A percentile compares a stretch with the other conserved stretches of the same genome.
phyloP scores from a whole-genome alignment of 2,888 invertebrate genomes.

The Zygogramma bicolorata region DNA sequence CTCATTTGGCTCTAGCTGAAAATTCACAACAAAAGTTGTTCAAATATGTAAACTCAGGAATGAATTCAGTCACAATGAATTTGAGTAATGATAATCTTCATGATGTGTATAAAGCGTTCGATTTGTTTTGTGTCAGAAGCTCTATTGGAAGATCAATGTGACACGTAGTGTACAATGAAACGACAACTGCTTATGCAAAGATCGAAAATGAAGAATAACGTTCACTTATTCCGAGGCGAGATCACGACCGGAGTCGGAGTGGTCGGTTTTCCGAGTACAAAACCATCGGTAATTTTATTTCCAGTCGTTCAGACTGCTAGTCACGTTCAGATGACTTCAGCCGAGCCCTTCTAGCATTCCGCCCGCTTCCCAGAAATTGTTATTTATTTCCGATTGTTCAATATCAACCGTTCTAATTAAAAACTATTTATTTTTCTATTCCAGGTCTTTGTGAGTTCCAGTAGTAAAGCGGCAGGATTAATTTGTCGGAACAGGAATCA shows the following conservation, averaged over 20 bases:
- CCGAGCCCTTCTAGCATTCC: constrained; percentile 46
- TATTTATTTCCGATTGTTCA: constrained; percentile 47
- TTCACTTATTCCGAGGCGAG: background rate
- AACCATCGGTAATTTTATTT: constrained; percentile 49
- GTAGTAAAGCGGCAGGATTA: background rate
- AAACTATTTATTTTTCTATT: constrained; percentile 33
- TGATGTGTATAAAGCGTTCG: too few relatives aligned
- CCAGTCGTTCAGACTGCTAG: constrained; percentile 46
- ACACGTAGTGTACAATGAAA: too few relatives aligned
- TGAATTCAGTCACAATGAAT: too few relatives aligned
- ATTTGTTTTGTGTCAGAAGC: too few relatives aligned
- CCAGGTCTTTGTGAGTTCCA: background rate
- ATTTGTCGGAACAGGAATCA: too few relatives aligned
- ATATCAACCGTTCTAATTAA: constrained; percentile 36
- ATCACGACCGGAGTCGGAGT: constrained; percentile 21
- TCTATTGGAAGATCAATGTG: background rate
- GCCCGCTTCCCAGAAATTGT: constrained; percentile 45
- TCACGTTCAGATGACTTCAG: constrained; percentile 50
- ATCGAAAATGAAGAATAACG: background rate
- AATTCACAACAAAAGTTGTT: too few relatives aligned
- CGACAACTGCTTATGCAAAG: too few relatives aligned
- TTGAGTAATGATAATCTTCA: too few relatives aligned
- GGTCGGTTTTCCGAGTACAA: constrained; percentile 31
- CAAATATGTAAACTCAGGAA: too few relatives aligned
- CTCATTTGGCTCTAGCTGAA: too few relatives aligned